Base-by-base conservation (phyloP, 2,888 invertebrate species). In the Spodoptera exigua region DNA sequence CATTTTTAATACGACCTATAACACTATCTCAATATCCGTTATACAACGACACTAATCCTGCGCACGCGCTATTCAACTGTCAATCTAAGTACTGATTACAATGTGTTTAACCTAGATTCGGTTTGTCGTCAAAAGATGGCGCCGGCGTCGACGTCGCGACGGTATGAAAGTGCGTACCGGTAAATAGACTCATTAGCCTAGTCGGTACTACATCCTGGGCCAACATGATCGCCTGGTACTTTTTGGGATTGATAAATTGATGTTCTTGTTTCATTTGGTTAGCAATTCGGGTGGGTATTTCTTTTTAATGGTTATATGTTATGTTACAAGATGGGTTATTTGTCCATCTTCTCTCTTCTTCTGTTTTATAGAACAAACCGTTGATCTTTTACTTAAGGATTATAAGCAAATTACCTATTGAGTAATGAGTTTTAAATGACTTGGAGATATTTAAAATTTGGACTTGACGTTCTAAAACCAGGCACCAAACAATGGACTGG, bases 31-130 rank as follows among this genome's bases (percentile, higher is more conserved):
- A 36, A 10, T 35, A 43, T 9, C 62, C 18, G 46, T 65, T 58
- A 58, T 18, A 58, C 35, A 41, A n/a, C 14, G 32, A 64, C 32
- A 46, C 34, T 47, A 11, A 32, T 49, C 16, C 14, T 39, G 40
- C 56, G 54, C 57, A 36, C 52, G 43, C 45, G 47, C 67, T 44
- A 75, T 74, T 74, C 62, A 74, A 40, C 43, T 37, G 64, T 77
- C 71, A 77, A 68, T 62, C 61, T 37, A 27, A 27, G 27, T 27
- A 27, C 9, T 27, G 3, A 18, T 18, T 14, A 18, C 40, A 35
- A 32, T 47, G 36, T 18, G 63, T 57, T 67, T 18, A 18, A 18
- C 18, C 52, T 35, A 55, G 64, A 75, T 76, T 73, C 70, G 18
- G 3, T 18, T 74, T 41, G 18, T 27, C 41, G 45, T 17, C 40